Evolutionary conservation across 2,797 vertebrate species (phyloP), one percentile per base, ranked within the genome.

Genomic region (Manis crassicaudata): DNA sequence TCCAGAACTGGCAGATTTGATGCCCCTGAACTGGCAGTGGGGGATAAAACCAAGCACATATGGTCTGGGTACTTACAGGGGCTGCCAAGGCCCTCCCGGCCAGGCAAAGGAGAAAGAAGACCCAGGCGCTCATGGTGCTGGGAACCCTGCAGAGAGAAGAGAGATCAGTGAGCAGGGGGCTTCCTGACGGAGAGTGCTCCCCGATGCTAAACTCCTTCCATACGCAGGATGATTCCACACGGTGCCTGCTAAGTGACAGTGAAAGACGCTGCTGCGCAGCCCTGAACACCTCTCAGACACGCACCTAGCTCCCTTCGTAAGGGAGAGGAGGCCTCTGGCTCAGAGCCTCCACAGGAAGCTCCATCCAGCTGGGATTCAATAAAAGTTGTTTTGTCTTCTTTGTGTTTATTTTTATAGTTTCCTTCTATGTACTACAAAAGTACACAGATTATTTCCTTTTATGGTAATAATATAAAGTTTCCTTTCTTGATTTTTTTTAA

Each of bases 71-170:
- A 99, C 99, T 99, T 97, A 99, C 99, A 79, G 99, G 99, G 60
- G 99, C 99, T 97, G 99, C 99, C 98, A 99, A 97, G 98, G 99
- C 99, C 97, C 98, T 99, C 98, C 99, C 99, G 83, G 99, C 99
- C 98, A 99, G 99, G 99, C 99, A 99, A 94, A 99, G 97, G 95
- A 99, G 97, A 98, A 99, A 99, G 98, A 99, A 98, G n/a, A 99
- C 98, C 99, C 99, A 99, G 98, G 99, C 98, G 98, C 98, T 99
- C 99, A 99, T 99, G 98, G 98, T 99, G 98, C 98, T 98, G 98
- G 97, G 98, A 98, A 98, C 98, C 93, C 98, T 99, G 98, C 6
- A 89, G 54, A 75, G 81, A 50, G 63, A 97, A 46, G 94, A 94
- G 35, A 88, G 2, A 9, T 81, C 37, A 52, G 50, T 62, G 65